Evolutionary conservation across 2,113 vertebrate genomes (phyloP), one percentile per base, ranked within the genome.

Genomic region (Pangasianodon gigas): DNA sequence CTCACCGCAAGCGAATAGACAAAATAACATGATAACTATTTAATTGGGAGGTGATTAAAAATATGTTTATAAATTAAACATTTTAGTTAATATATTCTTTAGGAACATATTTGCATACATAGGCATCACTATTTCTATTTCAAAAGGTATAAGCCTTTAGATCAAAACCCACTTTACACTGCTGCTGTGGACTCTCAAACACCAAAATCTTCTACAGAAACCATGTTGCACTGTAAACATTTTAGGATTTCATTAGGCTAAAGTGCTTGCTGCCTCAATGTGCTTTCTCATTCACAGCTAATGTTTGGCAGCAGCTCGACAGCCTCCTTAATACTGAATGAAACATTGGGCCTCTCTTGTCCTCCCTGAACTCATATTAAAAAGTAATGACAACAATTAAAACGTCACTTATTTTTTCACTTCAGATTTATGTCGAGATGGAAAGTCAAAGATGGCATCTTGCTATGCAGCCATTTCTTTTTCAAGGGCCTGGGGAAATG

Each of bases 351-450:
- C 60, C 58, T 87, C 44, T 37, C 90, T 93, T 90, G 19, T 14
- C 54, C 91, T 91, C 93, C 48, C 84, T 85, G 52, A 82, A 56
- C 89, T 67, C 56, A 51, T 88, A 95, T 95, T n/a, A 95, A 95
- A 95, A 95, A 94, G 77, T 95, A 92, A 96, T 95, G 90, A 85
- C 84, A 91, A 94, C 93, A 94, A 94, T 87, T 87, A 74, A 95
- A 90, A 44, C 88, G 92, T 94, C 91, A 91, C 91, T 93, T 90
- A 87, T 92, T 92, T 87, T 90, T 83, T 75, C 51, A 24, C 21
- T 56, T 74, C 87, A 83, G 51, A 56, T 88, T 54, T 29, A 69
- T 67, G 32, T 71, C 48, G 71, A 54, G n/a, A 67, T 52, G 19
- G 46, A 51, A 86, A 69, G 10, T 65, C 13, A 71, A 44, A 26